Evolutionary conservation across 2,797 vertebrate genomes (phyloP), one percentile per base, ranked within the genome.

Genomic region (Muraenolepis orangiensis): DNA sequence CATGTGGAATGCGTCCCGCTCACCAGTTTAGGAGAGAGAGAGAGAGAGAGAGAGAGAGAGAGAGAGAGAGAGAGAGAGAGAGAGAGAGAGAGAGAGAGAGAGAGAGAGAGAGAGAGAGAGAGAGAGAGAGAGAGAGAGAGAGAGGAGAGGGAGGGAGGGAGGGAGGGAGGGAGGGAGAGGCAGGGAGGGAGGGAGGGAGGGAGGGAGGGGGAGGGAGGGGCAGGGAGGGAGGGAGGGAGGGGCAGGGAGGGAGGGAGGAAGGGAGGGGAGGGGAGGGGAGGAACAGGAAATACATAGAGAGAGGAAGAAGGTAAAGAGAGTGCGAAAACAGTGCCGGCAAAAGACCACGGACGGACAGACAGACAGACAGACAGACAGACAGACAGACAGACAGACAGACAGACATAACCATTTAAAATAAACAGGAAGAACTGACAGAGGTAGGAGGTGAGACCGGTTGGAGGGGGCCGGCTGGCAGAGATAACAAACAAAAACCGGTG

Each of bases 1-100:
- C 74, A 69, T 13, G 80, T 84, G 83, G 85, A 86, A 87, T 88
- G 82, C 86, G 85, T 88, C 80, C 79, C 71, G 80, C 81, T 83
- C 76, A 84, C 83, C 85, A 85, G 77, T 82, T 82, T 81, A 76
- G 31, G 42, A 75, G 74, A 30, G 51, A 70, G 74, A 26, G 66
- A 67, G 73, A 46, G 72, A 38, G 28, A 71, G 51, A 66, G 69
- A 76, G 68, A 57, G 71, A 57, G n/a, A n/a, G n/a, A n/a, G n/a
- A n/a, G n/a, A n/a, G n/a, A n/a, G n/a, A 28, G 61, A 76, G 36
- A 76, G n/a, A 18, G n/a, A 20, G 46, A 51, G n/a, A 51, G 20
- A 51, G 6, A 8, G 18, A 75, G 57, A 68, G 67, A 78, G 68
- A 42, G 71, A 66, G 29, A 69, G 78, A 57, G n/a, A 76, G 72